Evolutionary conservation across 2,113 vertebrate species (phyloP).

Genomic region (Cinclus cinclus): DNA sequence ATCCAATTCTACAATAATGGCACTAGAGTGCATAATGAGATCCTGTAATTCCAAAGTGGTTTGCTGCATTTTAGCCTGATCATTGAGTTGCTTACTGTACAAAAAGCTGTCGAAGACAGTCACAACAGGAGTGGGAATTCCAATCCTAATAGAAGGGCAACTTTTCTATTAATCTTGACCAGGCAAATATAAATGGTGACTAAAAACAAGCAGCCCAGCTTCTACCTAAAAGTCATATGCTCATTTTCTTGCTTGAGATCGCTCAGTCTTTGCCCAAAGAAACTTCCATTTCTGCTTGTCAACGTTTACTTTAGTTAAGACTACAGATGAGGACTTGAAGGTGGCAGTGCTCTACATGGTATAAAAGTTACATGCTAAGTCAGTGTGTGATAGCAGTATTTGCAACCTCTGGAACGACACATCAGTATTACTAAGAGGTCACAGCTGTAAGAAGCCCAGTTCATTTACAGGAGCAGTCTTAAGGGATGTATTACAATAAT

Average conservation of each 20-base stretch:
- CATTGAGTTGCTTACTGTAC: neutral
- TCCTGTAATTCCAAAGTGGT: neutral
- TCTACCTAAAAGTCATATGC: neutral
- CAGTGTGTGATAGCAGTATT: neutral
- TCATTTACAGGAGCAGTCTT: neutral
- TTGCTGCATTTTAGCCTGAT: neutral
- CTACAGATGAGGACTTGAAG: neutral
- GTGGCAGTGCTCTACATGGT: neutral
- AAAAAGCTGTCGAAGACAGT: neutral
- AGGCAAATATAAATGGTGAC: neutral
- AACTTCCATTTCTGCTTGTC: neutral
- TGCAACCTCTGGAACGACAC: neutral
- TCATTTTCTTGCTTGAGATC: neutral
- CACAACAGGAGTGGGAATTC: neutral
- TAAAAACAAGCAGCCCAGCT: neutral
- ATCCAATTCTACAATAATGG: neutral
- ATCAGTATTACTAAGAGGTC: neutral
- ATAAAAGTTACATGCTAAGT: neutral
- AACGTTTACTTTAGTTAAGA: neutral
- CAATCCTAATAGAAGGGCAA: neutral
- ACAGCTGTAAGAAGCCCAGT: neutral
- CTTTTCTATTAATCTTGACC: neutral
- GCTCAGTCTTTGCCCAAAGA: neutral
- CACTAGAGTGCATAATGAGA: neutral
- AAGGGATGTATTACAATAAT: neutral